Evolutionary conservation across 2,888 invertebrate species (phyloP).

Genomic region (Oscheius sp.): DNA sequence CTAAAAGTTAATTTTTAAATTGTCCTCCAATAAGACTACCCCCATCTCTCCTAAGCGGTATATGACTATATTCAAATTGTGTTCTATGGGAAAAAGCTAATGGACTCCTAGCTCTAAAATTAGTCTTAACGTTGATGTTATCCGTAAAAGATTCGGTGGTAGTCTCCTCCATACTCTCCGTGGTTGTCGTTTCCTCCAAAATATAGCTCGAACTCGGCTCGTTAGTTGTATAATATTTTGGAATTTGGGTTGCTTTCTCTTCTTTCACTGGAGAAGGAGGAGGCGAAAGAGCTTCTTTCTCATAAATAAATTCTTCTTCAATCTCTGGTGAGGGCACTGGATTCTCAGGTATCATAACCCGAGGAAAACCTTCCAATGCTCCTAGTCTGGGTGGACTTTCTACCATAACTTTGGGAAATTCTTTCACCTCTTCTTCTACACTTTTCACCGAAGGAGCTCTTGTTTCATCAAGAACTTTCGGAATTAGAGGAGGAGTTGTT

Average conservation of each 20-base stretch:
- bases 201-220: conserved; percentile 9
- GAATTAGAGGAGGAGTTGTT: no score
- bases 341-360: background rate
- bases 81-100: background rate
- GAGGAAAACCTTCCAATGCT: background rate
- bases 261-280: no score
- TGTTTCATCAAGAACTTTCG: no score
- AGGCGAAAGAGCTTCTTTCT: no score
- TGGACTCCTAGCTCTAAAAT: background rate
- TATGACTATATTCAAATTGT: background rate
- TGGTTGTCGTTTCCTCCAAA: conserved; percentile 8
- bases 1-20: conserved; percentile 45
- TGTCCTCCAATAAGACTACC: background rate
- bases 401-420: background rate
- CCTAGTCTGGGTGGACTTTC: no score
- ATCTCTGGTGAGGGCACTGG: background rate
- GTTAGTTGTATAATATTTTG: background rate
- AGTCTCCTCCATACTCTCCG: background rate
- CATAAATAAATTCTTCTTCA: background rate
- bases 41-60: conserved; percentile 11
- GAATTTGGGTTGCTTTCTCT: background rate
- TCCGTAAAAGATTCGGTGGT: background rate
- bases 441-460: no score
- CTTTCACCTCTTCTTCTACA: background rate
- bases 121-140: background rate